These are phyloP conservation scores for Cantharis lateralis DNA, from an alignment of 2,888 invertebrate species.

Conservation along the genomic window DNA sequence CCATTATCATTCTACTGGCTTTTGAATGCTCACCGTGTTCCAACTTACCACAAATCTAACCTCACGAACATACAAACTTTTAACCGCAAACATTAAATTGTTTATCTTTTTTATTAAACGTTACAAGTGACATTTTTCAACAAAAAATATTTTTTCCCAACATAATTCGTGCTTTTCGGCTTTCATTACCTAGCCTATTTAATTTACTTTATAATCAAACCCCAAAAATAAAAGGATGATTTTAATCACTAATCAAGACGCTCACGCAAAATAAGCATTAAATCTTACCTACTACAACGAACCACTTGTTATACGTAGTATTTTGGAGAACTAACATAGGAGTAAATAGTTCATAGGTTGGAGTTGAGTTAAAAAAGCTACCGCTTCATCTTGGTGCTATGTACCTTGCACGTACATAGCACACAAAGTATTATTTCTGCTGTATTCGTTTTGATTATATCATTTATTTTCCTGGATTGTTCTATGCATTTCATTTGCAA, in stretches of 20 bases:
- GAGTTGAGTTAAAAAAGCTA: not conserved
- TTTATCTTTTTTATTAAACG: not conserved
- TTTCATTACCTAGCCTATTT: not conserved
- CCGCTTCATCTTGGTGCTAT: no score
- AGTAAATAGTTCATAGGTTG: not conserved
- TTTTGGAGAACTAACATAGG: not conserved
- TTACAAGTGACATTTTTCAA: not conserved
- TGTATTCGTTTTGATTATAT: not conserved
- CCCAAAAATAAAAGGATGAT: not conserved
- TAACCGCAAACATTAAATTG: not conserved
- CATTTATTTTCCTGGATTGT: not conserved
- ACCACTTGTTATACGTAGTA: not conserved
- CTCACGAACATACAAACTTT: not conserved
- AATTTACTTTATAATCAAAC: not conserved
- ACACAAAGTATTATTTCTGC: not conserved
- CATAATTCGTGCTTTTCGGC: not conserved
- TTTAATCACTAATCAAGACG: not conserved
- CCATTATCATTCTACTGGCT: conserved; percentile 26
- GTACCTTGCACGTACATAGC: no score
- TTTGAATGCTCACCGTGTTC: conserved; percentile 29
- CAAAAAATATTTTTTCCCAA: not conserved
- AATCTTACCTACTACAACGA: not conserved
- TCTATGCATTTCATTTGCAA: not conserved
- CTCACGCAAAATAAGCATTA: not conserved
- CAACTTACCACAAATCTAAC: not conserved